phyloP scores from a whole-genome alignment of 2,888 invertebrate genomes.

The Panzeria rudis region DNA sequence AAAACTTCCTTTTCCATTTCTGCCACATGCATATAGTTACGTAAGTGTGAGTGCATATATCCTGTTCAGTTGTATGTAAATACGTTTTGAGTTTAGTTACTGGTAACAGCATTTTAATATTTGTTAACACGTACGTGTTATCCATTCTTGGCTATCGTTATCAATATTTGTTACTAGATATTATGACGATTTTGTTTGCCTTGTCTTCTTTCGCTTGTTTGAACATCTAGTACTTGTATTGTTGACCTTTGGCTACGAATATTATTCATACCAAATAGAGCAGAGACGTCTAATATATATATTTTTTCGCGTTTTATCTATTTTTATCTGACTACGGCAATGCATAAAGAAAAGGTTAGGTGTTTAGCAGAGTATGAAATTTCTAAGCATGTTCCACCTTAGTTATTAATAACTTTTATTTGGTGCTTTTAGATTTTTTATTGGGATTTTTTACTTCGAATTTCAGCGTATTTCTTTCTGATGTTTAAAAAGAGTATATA shows the following conservation, averaged over 20 bases:
- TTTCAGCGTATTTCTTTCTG: no score
- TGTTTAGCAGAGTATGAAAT: no score
- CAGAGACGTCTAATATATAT: conserved; percentile 29
- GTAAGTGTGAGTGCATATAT: conserved; percentile 16
- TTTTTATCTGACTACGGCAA: background rate
- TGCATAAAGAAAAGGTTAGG: no score
- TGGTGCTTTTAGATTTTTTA: no score
- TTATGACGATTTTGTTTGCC: conserved; percentile 32
- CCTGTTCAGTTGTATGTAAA: conserved; percentile 29
- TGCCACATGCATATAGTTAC: background rate
- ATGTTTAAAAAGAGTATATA: no score
- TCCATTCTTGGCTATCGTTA: conserved; percentile 59
- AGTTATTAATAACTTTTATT: no score
- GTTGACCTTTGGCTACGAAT: conserved; percentile 58
- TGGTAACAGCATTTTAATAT: conserved; percentile 70
- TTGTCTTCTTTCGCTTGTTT: conserved; percentile 55
- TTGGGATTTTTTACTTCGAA: no score
- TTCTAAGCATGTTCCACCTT: no score
- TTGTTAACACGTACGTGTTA: conserved; percentile 71
- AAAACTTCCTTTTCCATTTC: conserved; percentile 26
- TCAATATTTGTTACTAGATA: conserved; percentile 55
- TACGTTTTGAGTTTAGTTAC: conserved; percentile 26
- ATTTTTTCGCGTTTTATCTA: background rate
- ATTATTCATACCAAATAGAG: conserved; percentile 37
- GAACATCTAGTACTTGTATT: conserved; percentile 56